Percentiles rank a stretch among this genome's conserved stretches.
Evolutionary conservation across 92 coral and sea anemone species (phyloP).

Genomic region (Paramuricea clavata): DNA sequence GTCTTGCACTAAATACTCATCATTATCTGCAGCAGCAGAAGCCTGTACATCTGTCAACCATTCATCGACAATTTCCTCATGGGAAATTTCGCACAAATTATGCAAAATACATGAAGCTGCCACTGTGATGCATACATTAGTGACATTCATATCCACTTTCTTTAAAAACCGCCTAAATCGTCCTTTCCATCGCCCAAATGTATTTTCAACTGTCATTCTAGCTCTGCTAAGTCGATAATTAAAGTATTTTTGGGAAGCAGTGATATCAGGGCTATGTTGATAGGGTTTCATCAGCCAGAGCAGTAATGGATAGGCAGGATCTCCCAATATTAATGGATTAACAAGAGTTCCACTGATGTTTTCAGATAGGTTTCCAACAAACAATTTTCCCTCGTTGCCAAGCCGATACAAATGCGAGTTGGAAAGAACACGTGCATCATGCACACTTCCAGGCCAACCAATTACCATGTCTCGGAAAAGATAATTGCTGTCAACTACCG

Average conservation of each 20-base stretch:
- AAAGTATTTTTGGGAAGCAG: not conserved
- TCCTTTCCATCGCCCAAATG: not conserved
- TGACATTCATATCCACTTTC: slow-evolving; percentile 10
- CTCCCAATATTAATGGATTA: not conserved
- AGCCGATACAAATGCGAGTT: not conserved
- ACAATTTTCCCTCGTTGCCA: not conserved
- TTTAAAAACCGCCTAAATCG: not conserved
- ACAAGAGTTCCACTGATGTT: not conserved
- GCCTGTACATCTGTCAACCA: not conserved
- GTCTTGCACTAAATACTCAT: not conserved
- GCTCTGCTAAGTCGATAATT: slow-evolving; percentile 4
- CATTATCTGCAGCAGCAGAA: slow-evolving; percentile 2
- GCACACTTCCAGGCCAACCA: not conserved
- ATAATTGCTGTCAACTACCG: not conserved
- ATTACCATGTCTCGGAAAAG: not conserved
- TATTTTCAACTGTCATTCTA: slow-evolving; percentile 1
- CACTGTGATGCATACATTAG: not conserved
- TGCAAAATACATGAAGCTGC: not conserved
- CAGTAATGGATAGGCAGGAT: slow-evolving; percentile 4
- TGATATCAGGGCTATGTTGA: not conserved
- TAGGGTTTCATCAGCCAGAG: not conserved
- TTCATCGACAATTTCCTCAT: slow-evolving; percentile 3
- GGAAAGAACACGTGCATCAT: not conserved
- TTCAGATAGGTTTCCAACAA: slow-evolving; percentile 1
- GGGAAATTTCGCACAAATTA: not conserved